Evolutionary conservation across 2,113 vertebrate genomes (phyloP), one percentile per base, ranked within the genome.

Genomic region (Galemys pyrenaicus): DNA sequence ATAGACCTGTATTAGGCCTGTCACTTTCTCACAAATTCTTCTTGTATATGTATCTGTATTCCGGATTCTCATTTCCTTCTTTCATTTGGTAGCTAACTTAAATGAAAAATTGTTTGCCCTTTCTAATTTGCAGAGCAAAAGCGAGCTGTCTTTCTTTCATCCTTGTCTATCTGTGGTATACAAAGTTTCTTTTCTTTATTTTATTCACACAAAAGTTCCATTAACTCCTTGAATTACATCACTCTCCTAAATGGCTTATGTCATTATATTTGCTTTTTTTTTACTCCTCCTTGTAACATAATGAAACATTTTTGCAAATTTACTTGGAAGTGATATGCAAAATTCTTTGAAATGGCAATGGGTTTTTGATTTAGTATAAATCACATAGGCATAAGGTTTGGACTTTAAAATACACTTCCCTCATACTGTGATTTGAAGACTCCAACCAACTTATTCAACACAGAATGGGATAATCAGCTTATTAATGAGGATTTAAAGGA

Each of bases 281-380:
- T 49, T 46, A 39, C 19, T 41, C 24, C 30, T 49, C 11, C 20
- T 24, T 87, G 6, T 51, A 37, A 26, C 32, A 44, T 9, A 81
- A n/a, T 5, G 7, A 85, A 88, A 41, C 20, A 37, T 74, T 80
- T 32, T 56, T 83, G 30, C 16, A 87, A 94, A 83, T 46, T 86
- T 91, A 62, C 8, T 37, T 46, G 35, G 4, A 49, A 46, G 32
- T 77, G 4, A 82, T 46, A 32, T 54, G 11, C 2, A 82, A 82
- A 30, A 54, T 54, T 2, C 41, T 62, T 77, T 78, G 41, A 74
- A 91, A 49, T 4, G 15, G 6, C 9, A 32, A 28, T 62, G 54
- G 54, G 2, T 28, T 9, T 68, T 13, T 19, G 44, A 78, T 84
- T 68, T 77, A 65, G 26, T 44, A 49, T 46, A 37, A 82, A 82